Base-by-base conservation (phyloP, 2,797 vertebrate species). In the Crocodylus rhombifer region DNA sequence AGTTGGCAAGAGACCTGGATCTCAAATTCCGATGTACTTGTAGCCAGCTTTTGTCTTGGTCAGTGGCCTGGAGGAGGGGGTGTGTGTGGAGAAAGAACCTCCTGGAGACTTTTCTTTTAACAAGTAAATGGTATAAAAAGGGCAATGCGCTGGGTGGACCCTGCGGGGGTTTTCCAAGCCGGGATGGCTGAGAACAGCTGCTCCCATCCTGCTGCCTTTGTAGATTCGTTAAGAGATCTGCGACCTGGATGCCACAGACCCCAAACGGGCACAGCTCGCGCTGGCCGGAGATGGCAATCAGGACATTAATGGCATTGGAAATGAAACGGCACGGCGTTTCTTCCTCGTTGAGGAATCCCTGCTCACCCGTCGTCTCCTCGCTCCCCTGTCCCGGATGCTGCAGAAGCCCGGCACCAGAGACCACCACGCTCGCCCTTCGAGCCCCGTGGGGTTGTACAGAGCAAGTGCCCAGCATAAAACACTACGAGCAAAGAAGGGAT, bases 1-100 rank as follows among this genome's bases (percentile, higher is more conserved):
- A 89, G 71, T 33, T 95, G 87, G 62, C 92, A 89, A 89, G 92
- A 78, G n/a, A 93, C 82, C 14, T 77, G 95, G 86, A 91, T 93
- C 85, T 91, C 3, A 20, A 91, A 62, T 81, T 89, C 84, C 80
- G 88, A 12, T 87, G 26, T 92, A 26, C 58, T 75, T 86, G 51
- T 20, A 14, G 57, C 51, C 25, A 51, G 69, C 25, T 95, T 93
- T 95, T 88, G 23, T 92, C 81, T 6, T 79, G 71, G 77, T 13
- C 14, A 23, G 67, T 63, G 67, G 51, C 62, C 69, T 78, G 82
- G 91, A 78, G 88, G 80, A 62, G 25, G 88, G 87, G 83, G 81
- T 76, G 3, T 21, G 33, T 86, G 77, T 42, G 83, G 71, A 92
- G 71, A 84, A 86, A 92, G 82, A 81, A 36, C 80, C 88, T 85